phyloP scores from a whole-genome alignment of 2,113 vertebrate genomes.

The Cepphus grylle region DNA sequence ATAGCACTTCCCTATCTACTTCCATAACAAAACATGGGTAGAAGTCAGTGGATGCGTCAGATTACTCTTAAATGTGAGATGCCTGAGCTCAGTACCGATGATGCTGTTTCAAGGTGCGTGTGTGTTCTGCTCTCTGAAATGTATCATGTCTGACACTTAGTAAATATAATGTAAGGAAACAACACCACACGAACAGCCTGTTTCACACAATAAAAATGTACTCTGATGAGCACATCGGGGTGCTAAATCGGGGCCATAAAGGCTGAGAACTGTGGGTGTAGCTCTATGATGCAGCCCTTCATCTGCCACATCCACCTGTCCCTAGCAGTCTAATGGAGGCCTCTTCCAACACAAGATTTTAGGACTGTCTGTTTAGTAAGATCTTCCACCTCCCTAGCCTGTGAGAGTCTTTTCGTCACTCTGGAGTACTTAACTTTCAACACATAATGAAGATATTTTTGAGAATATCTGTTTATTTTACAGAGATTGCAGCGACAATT shows the following conservation, averaged over 20 bases:
- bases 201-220: not conserved
- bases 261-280: not conserved
- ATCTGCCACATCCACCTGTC: not conserved
- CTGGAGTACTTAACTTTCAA: not conserved
- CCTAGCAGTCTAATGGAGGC: too few species aligned
- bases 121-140: not conserved
- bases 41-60: not conserved
- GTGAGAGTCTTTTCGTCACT: not conserved
- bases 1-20: not conserved
- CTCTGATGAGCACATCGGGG: not conserved
- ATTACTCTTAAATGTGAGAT: not conserved
- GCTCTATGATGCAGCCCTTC: not conserved
- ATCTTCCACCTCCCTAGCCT: not conserved
- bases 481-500: not conserved
- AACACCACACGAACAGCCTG: not conserved
- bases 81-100: not conserved
- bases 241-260: not conserved
- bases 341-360: not conserved
- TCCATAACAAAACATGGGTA: not conserved
- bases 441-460: not conserved
- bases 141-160: not conserved
- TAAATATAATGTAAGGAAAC: not conserved
- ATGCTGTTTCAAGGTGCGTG: not conserved
- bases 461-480: not conserved
- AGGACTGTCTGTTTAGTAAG: not conserved